Percentiles rank a stretch among this genome's conserved stretches.
Conservation (phyloP, 1,140 invertebrate genomes). For the Hypsibius dujardini region DNA sequence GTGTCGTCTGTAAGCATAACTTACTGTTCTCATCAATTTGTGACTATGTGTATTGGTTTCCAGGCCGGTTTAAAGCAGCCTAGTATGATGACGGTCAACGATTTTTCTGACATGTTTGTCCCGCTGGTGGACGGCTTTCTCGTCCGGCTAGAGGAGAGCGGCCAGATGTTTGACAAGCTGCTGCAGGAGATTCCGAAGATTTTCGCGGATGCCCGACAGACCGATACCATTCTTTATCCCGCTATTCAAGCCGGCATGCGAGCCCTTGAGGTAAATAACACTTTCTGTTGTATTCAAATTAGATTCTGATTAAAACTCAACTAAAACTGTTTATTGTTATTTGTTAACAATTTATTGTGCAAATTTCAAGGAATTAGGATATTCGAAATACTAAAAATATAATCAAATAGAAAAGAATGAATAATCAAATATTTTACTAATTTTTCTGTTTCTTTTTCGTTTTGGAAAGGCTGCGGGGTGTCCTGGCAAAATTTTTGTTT, state of each 20-base stretch:
- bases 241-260: constrained; percentile 89
- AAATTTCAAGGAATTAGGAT: too few species aligned
- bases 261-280: constrained; percentile 54
- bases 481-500: constrained; percentile 79
- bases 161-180: constrained; percentile 58
- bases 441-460: constrained; percentile 21
- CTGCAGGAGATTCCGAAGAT: constrained; percentile 75
- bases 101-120: constrained; percentile 74
- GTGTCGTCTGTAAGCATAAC: not conserved
- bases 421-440: not conserved
- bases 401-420: not conserved
- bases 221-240: constrained; percentile 81
- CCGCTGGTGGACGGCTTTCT: constrained; percentile 91
- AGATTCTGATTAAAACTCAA: constrained; percentile 16
- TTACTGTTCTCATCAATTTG: constrained; percentile 10
- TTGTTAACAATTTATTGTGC: too few species aligned
- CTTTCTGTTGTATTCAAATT: not conserved
- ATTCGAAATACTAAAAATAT: not conserved
- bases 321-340: too few species aligned
- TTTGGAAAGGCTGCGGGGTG: constrained; percentile 66
- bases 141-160: constrained; percentile 60
- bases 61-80: constrained; percentile 59
- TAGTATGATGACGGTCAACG: constrained; percentile 93
- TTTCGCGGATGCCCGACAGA: constrained; percentile 81
- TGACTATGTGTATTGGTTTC: constrained; percentile 63